These are phyloP conservation scores for Drosophila multiciliata DNA, from an alignment of 2,888 invertebrate genomes.

Conservation along the genomic window DNA sequence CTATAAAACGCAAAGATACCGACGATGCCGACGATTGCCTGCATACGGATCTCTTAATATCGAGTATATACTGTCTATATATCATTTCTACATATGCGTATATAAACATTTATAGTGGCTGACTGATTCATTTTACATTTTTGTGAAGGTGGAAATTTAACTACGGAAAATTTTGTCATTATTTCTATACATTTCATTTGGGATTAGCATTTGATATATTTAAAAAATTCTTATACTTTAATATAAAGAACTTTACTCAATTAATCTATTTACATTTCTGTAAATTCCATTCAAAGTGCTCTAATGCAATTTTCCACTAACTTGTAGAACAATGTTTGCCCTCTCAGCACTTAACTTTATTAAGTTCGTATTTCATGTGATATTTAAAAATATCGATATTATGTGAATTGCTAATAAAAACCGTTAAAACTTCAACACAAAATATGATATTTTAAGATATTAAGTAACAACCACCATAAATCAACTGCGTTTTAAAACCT, in stretches of 20 bases:
- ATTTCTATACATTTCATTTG: not conserved
- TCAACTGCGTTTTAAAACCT: not conserved
- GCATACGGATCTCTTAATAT: conserved; percentile 4
- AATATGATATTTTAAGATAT: not conserved
- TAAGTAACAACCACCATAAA: not conserved
- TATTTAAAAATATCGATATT: not conserved
- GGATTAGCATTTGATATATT: not conserved
- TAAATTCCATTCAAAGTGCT: not conserved
- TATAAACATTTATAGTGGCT: not conserved
- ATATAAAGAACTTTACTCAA: not conserved
- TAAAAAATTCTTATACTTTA: not conserved
- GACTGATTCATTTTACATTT: not conserved
- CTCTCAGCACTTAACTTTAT: not conserved
- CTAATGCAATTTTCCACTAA: not conserved
- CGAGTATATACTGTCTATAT: not conserved
- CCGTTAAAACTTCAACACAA: not conserved
- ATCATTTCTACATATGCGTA: not conserved
- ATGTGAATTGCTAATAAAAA: not conserved
- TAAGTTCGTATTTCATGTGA: not conserved
- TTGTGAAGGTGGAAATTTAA: not conserved
- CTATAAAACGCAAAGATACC: conserved; percentile 71
- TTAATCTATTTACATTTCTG: not conserved
- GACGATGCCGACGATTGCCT: conserved; percentile 35
- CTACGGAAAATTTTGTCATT: not conserved
- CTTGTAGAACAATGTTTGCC: not conserved